Evolutionary conservation across 2,797 vertebrate species (phyloP), one percentile per base, ranked within the genome.

Genomic region (Pelodytes ibericus): DNA sequence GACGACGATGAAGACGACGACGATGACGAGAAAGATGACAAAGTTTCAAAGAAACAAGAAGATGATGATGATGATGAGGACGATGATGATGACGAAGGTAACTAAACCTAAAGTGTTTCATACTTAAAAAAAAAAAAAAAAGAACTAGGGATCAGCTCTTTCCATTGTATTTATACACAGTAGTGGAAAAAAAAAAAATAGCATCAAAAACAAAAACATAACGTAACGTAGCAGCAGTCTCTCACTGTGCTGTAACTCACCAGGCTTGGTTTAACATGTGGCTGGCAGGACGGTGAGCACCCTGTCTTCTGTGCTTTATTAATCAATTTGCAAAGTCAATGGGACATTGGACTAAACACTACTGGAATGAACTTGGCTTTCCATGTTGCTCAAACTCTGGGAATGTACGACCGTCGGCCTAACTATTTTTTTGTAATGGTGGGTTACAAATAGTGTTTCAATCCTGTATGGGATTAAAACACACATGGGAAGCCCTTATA

Each of bases 41-140:
- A 89, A 26, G 72, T 91, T 0, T 86, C 92, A 0, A 86, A 91
- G 0, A 89, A 92, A 0, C 88, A 91, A 0, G 90, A 92, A 11
- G 41, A 25, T 8, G 29, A 71, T 9, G 62, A 67, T 1, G 15
- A 72, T 7, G 49, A 71, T 1, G 71, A 77, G 8, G 63, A 81
- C 0, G 71, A 81, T 2, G 29, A 77, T 3, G 87, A 88, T 0
- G 84, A 88, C 0, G 83, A 90, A 61, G 79, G 81, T 59, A 78
- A 80, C 68, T 60, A 44, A 69, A 70, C 64, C 53, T 81, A 81
- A 81, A 79, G 57, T 74, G 29, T 77, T 72, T 68, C 62, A 49
- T 67, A 65, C 44, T 58, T 62, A 56, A 27, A 41, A 31, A 75
- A 53, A 71, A 58, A 67, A 56, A 27, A 41, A 31, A 75, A 53